A percentile compares a stretch with the other conserved stretches of the same genome.
These are phyloP conservation scores for Gambusia holbrooki DNA, from an alignment of 2,113 vertebrate genomes.

Conservation along the genomic window DNA sequence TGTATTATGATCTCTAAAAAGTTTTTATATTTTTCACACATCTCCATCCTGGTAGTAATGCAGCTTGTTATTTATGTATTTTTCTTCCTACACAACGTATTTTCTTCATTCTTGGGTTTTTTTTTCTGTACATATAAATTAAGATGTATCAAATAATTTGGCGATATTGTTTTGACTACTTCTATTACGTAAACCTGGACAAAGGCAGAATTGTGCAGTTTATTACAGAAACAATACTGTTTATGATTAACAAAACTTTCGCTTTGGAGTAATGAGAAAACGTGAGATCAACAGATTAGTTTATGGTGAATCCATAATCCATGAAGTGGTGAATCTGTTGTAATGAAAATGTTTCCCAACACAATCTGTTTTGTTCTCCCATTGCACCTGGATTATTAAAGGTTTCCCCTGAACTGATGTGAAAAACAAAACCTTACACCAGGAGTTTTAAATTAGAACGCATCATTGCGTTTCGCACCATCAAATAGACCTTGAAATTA, in stretches of 20 bases:
- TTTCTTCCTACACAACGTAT: too few species aligned
- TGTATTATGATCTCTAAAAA: too few species aligned
- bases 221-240: background rate
- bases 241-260: background rate
- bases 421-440: conserved; percentile 11
- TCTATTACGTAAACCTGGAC: background rate
- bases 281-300: background rate
- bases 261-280: background rate
- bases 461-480: conserved; percentile 47
- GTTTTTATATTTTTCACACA: too few species aligned
- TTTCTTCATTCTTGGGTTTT: too few species aligned
- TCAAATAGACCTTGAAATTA: conserved; percentile 74
- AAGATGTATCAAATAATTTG: background rate
- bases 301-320: background rate
- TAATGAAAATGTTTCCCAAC: background rate
- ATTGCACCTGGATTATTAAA: conserved; percentile 43
- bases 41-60: too few species aligned
- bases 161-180: background rate
- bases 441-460: conserved; percentile 44
- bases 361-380: conserved; percentile 1
- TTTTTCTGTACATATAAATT: too few species aligned
- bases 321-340: background rate
- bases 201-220: background rate
- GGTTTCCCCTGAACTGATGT: conserved; percentile 19
- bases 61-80: too few species aligned